phyloP scores from a whole-genome alignment of 2,797 vertebrate genomes.

The Ctenosaura bakeri region DNA sequence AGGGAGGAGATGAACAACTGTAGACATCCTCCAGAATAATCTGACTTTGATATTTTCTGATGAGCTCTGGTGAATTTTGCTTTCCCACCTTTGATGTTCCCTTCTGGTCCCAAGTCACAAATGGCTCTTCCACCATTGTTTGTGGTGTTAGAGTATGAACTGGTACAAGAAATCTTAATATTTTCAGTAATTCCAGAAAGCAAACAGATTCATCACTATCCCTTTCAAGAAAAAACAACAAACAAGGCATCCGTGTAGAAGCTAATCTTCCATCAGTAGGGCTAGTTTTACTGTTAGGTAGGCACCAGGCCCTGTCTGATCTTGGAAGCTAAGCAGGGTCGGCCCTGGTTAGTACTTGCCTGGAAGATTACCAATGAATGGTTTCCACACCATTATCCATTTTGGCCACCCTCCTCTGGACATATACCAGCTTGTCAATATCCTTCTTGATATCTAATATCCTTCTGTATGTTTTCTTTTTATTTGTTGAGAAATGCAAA shows the following conservation, averaged over 20 bases:
- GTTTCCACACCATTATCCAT: too few species aligned
- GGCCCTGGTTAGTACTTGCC: too few species aligned
- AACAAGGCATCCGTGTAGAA: neutral
- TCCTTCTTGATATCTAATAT: too few species aligned
- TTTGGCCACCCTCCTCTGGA: too few species aligned
- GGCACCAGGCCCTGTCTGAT: too few species aligned
- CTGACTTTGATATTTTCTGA: neutral
- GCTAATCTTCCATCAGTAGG: neutral
- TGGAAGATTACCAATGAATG: too few species aligned
- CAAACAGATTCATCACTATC: neutral
- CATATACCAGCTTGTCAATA: too few species aligned
- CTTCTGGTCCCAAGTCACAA: neutral
- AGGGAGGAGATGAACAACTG: neutral
- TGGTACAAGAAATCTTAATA: too few species aligned
- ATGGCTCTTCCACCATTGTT: neutral
- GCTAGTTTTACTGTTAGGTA: neutral
- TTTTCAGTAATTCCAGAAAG: neutral
- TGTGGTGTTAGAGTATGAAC: too few species aligned
- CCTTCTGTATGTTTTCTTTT: neutral
- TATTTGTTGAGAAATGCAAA: neutral
- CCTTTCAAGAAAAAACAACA: neutral
- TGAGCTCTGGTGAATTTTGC: neutral
- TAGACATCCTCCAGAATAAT: neutral
- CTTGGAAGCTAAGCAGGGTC: too few species aligned
- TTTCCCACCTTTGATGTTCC: neutral